A percentile compares a stretch with the other conserved stretches of the same genome.
These are phyloP conservation scores for Leptoclinus maculatus DNA, from an alignment of 2,797 vertebrate species.

Conservation along the genomic window DNA sequence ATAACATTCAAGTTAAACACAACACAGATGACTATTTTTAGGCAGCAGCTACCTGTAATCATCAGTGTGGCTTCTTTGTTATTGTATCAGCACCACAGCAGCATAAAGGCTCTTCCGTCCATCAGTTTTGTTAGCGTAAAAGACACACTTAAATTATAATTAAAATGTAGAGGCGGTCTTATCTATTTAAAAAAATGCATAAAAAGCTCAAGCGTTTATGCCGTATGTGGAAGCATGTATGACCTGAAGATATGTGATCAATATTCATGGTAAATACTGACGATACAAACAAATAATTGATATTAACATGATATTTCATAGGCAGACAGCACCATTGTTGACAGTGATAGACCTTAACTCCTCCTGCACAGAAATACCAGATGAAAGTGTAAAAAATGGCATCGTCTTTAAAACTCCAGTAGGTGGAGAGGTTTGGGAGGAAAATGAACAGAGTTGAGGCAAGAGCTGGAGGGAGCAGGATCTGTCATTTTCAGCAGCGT, in stretches of 20 bases:
- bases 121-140: slow-evolving; percentile 14
- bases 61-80: not conserved
- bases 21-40: not conserved
- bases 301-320: not conserved
- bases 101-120: not conserved
- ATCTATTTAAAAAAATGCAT: not conserved
- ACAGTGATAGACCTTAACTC: not conserved
- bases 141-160: no score
- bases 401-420: not conserved
- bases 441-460: not conserved
- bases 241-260: not conserved
- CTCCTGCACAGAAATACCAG: not conserved
- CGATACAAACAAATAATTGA: not conserved
- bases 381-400: not conserved
- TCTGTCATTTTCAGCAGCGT: not conserved
- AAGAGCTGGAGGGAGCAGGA: not conserved
- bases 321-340: not conserved
- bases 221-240: not conserved
- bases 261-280: not conserved
- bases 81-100: not conserved
- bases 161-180: not conserved
- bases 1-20: not conserved
- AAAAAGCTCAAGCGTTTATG: not conserved
- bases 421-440: not conserved
- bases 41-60: not conserved